Conservation (phyloP, 2,888 invertebrate species). For the Orthosia incerta region DNA sequence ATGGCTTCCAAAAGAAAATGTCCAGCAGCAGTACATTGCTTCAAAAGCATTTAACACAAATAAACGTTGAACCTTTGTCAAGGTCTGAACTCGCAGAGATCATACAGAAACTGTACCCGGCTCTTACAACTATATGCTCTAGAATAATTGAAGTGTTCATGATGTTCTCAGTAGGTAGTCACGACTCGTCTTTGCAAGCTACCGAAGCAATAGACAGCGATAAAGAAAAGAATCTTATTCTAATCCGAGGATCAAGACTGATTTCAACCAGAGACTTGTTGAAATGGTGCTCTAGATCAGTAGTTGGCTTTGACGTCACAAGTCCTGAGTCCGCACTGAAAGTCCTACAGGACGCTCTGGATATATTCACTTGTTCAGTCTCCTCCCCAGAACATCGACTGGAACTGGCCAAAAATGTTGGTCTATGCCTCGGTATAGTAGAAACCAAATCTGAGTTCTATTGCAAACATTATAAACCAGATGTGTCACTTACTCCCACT, state of each 20-base stretch:
- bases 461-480: slow-evolving; percentile 95
- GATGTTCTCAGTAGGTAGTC: slow-evolving; percentile 94
- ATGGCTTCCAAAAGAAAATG: slow-evolving; percentile 92
- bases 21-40: slow-evolving; percentile 93
- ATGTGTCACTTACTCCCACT: slow-evolving; percentile 90
- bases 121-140: slow-evolving; percentile 93
- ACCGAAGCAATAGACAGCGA: slow-evolving; percentile 73
- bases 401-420: slow-evolving; percentile 93
- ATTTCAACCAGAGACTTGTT: slow-evolving; percentile 97
- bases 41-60: slow-evolving; percentile 95
- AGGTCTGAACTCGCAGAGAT: slow-evolving; percentile 94
- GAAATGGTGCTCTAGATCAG: slow-evolving; percentile 96
- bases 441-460: slow-evolving; percentile 96
- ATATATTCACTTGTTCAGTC: slow-evolving; percentile 96
- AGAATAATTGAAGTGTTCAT: slow-evolving; percentile 96
- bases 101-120: slow-evolving; percentile 93
- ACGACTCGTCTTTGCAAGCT: slow-evolving; percentile 87
- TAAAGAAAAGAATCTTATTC: slow-evolving; percentile 72
- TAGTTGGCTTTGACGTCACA: slow-evolving; percentile 93
- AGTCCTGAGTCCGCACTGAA: slow-evolving; percentile 93
- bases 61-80: slow-evolving; percentile 95
- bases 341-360: slow-evolving; percentile 96
- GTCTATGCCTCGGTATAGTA: slow-evolving; percentile 95
- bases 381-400: slow-evolving; percentile 92
- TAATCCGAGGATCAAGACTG: slow-evolving; percentile 91